Evolutionary conservation across 2,113 vertebrate genomes (phyloP), one percentile per base, ranked within the genome.

Genomic region (Nibea coibor): DNA sequence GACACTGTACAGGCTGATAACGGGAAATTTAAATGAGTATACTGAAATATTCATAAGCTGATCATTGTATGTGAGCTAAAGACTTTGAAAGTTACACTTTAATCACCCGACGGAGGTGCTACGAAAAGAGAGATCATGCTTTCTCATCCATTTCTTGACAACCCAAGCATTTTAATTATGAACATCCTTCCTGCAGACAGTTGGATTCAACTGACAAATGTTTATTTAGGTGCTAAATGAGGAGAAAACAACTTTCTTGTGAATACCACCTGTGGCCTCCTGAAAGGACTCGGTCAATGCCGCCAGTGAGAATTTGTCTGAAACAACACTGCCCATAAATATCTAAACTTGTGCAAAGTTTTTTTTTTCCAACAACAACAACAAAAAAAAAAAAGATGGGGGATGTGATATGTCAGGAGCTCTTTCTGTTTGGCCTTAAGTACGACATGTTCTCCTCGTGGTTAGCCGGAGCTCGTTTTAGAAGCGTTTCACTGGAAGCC

Each of bases 11-110:
- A 3, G 22, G 61, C 94, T 94, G 96, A 97, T 96, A 97, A 90
- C 92, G 90, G 94, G 92, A 97, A 96, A 97, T 96, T 96, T 96
- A 96, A 96, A 97, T 94, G 90, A 96, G 97, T 95, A 95, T 95
- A 93, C 91, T 96, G 94, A 95, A 97, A 97, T 96, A 94, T 96
- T 95, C 94, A 95, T 93, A 92, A 96, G 94, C 95, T 93, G 94
- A 94, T 95, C 94, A 96, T 95, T 94, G 96, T 93, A 95, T 95
- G 94, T 94, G 94, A 95, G 92, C 7, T 84, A 93, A 96, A 95
- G 94, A 95, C 90, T 87, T 92, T 93, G 92, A 62, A 94, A 56
- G 47, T 26, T 56, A 53, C 1, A 64, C 93, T 94, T 94, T 94
- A 94, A 94, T 94, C 93, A 95, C 90, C 92, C 91, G 87, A 91